A percentile compares a stretch with the other conserved stretches of the same genome.
Conservation (phyloP, 1,140 invertebrate genomes). For the Drosophila ercepeae region DNA sequence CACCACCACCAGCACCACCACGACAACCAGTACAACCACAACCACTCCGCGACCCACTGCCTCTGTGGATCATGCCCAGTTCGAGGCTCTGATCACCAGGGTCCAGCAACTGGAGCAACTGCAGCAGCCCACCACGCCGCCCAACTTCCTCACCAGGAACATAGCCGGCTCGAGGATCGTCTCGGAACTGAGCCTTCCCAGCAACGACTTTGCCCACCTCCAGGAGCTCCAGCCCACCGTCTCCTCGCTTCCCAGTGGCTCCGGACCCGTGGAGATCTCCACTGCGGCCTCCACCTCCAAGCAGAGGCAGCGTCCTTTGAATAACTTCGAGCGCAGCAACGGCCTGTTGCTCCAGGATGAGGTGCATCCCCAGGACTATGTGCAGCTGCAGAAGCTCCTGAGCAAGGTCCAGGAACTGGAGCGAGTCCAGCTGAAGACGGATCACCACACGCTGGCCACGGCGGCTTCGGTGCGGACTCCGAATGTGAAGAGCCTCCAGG, state of each 20-base stretch:
- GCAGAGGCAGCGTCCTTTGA: constrained; percentile 49
- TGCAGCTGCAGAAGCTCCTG: constrained; percentile 76
- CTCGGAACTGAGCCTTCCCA: constrained; percentile 33
- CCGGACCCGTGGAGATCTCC: constrained; percentile 62
- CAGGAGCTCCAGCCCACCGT: constrained; percentile 45
- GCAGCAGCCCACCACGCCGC: constrained; percentile 63
- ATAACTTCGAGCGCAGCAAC: constrained; percentile 65
- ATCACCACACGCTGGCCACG: constrained; percentile 50
- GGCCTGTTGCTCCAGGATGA: constrained; percentile 56
- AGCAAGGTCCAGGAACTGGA: constrained; percentile 82
- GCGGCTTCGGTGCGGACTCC: constrained; percentile 70
- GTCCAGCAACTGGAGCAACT: constrained; percentile 77
- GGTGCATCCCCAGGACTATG: constrained; percentile 76
- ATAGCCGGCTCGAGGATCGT: constrained; percentile 29
- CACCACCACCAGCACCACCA: constrained; percentile 28
- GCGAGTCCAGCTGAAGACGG: constrained; percentile 64
- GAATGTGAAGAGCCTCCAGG: constrained; percentile 65
- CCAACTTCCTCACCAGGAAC: constrained; percentile 69
- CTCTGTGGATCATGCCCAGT: constrained; percentile 59
- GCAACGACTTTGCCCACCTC: constrained; percentile 73
- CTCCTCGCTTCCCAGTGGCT: background rate
- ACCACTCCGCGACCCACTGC: constrained; percentile 40
- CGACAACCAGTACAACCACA: constrained; percentile 3
- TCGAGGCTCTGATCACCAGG: constrained; percentile 72
- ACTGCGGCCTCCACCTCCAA: constrained; percentile 67